Conservation (phyloP, 2,797 vertebrate species). For the Pangasius sanitwongsei region DNA sequence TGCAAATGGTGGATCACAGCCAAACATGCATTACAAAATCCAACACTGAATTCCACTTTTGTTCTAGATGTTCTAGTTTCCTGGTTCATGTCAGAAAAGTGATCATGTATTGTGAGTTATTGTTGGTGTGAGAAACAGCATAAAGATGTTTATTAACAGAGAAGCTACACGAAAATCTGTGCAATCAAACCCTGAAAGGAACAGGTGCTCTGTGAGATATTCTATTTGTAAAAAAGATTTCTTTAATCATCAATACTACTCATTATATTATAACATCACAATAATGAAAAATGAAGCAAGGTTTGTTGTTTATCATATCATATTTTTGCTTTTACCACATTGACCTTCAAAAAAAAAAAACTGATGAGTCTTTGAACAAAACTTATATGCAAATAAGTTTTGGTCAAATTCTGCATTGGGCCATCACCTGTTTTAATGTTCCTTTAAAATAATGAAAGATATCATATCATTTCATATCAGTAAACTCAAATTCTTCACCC, state of each 20-base stretch:
- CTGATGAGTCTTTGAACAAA: background rate
- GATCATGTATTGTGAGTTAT: background rate
- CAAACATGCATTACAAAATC: background rate
- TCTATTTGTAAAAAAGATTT: background rate
- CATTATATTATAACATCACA: background rate
- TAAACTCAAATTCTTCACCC: background rate
- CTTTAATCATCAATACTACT: background rate
- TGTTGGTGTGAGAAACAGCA: background rate
- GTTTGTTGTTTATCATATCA: no score
- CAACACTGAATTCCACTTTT: background rate
- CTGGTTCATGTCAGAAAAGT: background rate
- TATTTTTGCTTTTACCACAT: no score
- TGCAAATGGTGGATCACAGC: background rate
- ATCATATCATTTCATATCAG: background rate
- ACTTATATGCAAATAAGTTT: background rate
- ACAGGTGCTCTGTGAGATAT: background rate
- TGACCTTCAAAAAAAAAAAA: no score
- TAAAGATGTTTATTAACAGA: background rate
- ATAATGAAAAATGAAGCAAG: background rate
- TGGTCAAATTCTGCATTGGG: background rate
- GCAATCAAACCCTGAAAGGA: background rate
- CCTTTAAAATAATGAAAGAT: background rate
- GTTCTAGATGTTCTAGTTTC: background rate
- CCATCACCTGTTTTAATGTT: background rate
- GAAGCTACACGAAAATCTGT: background rate